Evolutionary conservation across 2,113 vertebrate genomes (phyloP).

Genomic region (Salvelinus sp.): DNA sequence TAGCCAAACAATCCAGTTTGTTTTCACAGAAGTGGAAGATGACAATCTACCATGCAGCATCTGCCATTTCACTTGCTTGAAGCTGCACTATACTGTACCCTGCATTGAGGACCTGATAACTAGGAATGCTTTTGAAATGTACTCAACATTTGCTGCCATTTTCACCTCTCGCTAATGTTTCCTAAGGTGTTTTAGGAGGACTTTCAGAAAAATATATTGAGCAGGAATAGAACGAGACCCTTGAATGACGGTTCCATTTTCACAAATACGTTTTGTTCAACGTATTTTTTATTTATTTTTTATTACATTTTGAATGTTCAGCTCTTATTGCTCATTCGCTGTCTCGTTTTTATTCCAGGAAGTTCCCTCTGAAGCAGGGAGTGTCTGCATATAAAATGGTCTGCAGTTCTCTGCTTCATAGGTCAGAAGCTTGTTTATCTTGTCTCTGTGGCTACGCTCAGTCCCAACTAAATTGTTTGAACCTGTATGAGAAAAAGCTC

Average conservation of each 20-base stretch:
- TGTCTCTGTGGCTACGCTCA: slow-evolving; percentile 99
- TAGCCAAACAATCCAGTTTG: not conserved
- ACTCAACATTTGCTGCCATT: not conserved
- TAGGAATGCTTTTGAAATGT: not conserved
- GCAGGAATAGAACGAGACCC: not conserved
- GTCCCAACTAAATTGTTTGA: slow-evolving; percentile 81
- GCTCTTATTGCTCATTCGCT: slow-evolving; percentile 93
- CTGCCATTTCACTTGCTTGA: not conserved
- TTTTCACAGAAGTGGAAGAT: too few relatives aligned
- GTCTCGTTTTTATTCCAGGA: slow-evolving; percentile 97
- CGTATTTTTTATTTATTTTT: slow-evolving; percentile 26
- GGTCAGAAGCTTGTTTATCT: slow-evolving; percentile 99
- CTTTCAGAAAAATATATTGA: not conserved
- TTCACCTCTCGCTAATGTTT: too few relatives aligned
- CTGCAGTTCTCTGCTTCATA: slow-evolving; percentile 99
- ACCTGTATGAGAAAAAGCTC: slow-evolving; percentile 50
- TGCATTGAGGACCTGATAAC: slow-evolving; percentile 9
- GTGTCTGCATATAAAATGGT: slow-evolving; percentile 99
- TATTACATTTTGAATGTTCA: slow-evolving; percentile 83
- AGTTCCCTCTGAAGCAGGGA: slow-evolving; percentile 99
- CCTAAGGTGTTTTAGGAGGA: not conserved
- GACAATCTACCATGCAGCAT: not conserved
- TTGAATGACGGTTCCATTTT: slow-evolving; percentile 43
- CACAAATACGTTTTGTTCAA: slow-evolving; percentile 46
- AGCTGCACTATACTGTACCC: not conserved